Evolutionary conservation across 2,888 invertebrate species (phyloP).

Genomic region (Embidobia sp.): DNA sequence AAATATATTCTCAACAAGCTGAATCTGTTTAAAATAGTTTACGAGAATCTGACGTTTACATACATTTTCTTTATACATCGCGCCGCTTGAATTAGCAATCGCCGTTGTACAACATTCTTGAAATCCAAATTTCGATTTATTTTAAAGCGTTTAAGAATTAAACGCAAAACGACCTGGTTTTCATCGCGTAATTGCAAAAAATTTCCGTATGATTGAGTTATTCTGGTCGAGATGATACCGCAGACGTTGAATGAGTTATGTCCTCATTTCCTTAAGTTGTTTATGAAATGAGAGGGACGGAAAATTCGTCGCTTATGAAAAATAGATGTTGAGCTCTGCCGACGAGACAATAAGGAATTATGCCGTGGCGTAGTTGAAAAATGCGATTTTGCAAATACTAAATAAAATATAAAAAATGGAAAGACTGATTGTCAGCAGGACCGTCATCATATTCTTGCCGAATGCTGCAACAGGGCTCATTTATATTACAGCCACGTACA

Average conservation of each 20-base stretch:
- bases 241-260: conserved; percentile 43
- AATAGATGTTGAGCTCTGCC: conserved; percentile 11
- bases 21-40: too few relatives aligned
- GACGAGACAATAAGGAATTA: conserved; percentile 27
- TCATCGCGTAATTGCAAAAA: conserved; percentile 31
- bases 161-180: conserved; percentile 10
- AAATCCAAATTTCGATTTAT: background rate
- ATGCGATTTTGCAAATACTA: conserved; percentile 19
- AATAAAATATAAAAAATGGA: conserved; percentile 16
- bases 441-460: conserved; percentile 31
- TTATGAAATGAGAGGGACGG: conserved; percentile 34
- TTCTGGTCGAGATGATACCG: conserved; percentile 30
- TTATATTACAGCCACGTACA: conserved; percentile 43
- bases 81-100: too few relatives aligned
- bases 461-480: conserved; percentile 19
- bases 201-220: conserved; percentile 36
- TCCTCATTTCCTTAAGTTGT: conserved; percentile 42
- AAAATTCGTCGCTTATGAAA: conserved; percentile 32
- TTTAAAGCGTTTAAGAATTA: background rate
- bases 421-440: conserved; percentile 31
- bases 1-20: too few relatives aligned
- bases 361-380: conserved; percentile 16
- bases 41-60: too few relatives aligned
- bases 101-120: too few relatives aligned
- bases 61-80: too few relatives aligned